Conservation (phyloP, 1,140 invertebrate genomes). For the Dolichoris vasculosae region DNA sequence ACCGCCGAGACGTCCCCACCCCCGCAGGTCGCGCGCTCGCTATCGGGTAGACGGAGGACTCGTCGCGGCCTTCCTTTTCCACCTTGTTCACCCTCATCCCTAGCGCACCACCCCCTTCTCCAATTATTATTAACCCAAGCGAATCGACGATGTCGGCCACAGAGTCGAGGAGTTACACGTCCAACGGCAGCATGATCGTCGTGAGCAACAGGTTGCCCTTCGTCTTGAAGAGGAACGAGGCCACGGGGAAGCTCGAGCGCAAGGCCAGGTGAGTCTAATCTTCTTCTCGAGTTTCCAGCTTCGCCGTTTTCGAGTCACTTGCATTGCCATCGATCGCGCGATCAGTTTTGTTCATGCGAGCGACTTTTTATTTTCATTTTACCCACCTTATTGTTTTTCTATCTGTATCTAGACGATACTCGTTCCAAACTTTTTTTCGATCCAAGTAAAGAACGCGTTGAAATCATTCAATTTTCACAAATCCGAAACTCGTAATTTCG, state of each 20-base stretch:
- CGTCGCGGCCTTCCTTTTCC: neutral
- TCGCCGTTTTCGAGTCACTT: neutral
- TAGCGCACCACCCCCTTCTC: neutral
- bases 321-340: neutral
- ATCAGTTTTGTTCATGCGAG: neutral
- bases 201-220: conserved; percentile 93
- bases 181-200: conserved; percentile 86
- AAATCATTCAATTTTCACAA: too few species aligned
- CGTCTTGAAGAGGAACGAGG: conserved; percentile 84
- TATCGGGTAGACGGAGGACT: neutral
- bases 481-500: too few species aligned
- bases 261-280: conserved; percentile 84
- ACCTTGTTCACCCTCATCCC: neutral
- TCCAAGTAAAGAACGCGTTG: neutral
- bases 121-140: neutral
- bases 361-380: too few species aligned
- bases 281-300: neutral
- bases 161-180: conserved; percentile 70
- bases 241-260: conserved; percentile 82
- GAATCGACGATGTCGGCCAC: neutral
- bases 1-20: neutral
- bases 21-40: neutral
- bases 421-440: too few species aligned
- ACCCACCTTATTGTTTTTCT: neutral
- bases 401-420: too few species aligned